These are phyloP conservation scores for Drosophila miranda DNA, from an alignment of 1,140 invertebrate species.

Conservation along the genomic window DNA sequence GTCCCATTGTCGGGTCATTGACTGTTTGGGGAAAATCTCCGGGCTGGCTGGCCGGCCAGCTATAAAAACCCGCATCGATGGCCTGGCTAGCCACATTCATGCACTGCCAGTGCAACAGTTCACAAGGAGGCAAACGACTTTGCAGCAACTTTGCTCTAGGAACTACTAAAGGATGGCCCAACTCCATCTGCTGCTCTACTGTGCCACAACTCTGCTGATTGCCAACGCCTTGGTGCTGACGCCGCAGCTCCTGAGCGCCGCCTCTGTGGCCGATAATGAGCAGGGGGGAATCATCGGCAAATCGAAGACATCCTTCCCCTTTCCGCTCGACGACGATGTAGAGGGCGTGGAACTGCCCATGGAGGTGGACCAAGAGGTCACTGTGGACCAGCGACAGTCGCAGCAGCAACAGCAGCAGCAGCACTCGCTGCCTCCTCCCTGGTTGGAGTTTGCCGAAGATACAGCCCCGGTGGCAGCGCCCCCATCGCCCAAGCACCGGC, in stretches of 20 bases:
- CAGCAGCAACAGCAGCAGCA: conserved; percentile 5
- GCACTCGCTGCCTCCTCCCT: conserved; percentile 56
- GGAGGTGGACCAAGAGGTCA: conserved; percentile 55
- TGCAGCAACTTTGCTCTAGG: not conserved
- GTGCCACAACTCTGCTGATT: conserved; percentile 59
- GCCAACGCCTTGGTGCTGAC: conserved; percentile 58
- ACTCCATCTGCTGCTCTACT: conserved; percentile 69
- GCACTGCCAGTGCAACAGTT: conserved; percentile 11
- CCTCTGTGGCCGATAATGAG: conserved; percentile 37
- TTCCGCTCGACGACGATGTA: conserved; percentile 60
- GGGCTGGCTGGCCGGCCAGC: not conserved
- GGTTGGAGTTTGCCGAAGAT: conserved; percentile 60
- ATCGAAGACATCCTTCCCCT: conserved; percentile 46
- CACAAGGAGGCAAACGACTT: conserved; percentile 1
- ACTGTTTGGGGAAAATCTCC: too few species aligned
- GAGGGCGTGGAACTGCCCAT: conserved; percentile 60
- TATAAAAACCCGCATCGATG: conserved; percentile 55
- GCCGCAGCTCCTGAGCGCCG: conserved; percentile 40
- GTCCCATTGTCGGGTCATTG: too few species aligned
- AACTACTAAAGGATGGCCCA: conserved; percentile 60
- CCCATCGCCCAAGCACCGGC: conserved; percentile 21
- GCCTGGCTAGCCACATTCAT: conserved; percentile 49
- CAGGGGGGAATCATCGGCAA: conserved; percentile 19
- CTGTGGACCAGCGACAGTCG: conserved; percentile 13
- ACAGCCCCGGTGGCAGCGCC: conserved; percentile 18